Evolutionary conservation across 2,113 vertebrate genomes (phyloP).

Genomic region (Isichthys henryi): DNA sequence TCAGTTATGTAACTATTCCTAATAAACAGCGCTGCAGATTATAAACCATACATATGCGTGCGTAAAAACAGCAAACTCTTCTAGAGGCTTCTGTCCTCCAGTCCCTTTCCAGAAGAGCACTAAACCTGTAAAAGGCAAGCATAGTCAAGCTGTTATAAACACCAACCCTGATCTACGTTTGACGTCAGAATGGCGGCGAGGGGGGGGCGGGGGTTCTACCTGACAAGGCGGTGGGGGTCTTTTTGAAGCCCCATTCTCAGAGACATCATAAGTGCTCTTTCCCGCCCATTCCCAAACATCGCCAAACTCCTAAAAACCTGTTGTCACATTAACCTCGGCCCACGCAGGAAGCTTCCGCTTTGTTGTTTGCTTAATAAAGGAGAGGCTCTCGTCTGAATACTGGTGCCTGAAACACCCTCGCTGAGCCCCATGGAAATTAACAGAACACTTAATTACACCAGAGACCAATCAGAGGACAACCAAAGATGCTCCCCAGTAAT

Average conservation of each 20-base stretch:
- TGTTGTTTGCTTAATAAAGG: constrained; percentile 29
- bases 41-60: not conserved
- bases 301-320: constrained; percentile 3
- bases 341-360: constrained; percentile 12
- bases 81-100: not conserved
- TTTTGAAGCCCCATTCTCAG: not conserved
- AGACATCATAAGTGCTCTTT: not conserved
- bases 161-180: not conserved
- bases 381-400: constrained; percentile 38
- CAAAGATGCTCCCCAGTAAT: constrained; percentile 39
- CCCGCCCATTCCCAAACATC: not conserved
- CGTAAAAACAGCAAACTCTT: not conserved
- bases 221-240: not conserved
- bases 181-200: not conserved
- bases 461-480: constrained; percentile 38
- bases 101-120: not conserved
- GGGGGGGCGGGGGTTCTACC: not conserved
- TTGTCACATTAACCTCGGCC: constrained; percentile 18
- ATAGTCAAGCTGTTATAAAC: not conserved
- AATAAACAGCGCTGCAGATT: not conserved
- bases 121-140: not conserved
- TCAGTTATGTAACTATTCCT: not conserved
- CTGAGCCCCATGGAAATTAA: constrained; percentile 36
- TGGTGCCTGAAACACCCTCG: constrained; percentile 39
- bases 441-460: constrained; percentile 45